Conservation (phyloP, 92 coral and sea anemone genomes). For the Isaurus tuberculatus region DNA sequence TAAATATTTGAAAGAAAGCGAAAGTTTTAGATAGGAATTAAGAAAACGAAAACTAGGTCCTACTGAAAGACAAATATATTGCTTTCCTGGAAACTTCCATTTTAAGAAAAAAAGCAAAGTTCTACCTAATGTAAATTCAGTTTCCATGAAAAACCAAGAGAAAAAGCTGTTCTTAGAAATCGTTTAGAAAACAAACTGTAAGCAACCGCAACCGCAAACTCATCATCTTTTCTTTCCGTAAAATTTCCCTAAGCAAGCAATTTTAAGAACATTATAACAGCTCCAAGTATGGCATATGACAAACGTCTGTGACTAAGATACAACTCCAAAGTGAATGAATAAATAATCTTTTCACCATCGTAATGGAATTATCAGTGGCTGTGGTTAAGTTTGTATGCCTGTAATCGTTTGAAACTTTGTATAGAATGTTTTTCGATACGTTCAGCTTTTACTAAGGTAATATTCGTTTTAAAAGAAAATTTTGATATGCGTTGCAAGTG, state of each 20-base stretch:
- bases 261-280: neutral
- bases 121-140: neutral
- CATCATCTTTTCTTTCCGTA: neutral
- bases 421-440: no score
- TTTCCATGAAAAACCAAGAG: neutral
- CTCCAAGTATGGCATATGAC: no score
- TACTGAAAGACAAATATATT: neutral
- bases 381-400: no score
- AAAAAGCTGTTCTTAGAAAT: neutral
- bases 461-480: no score
- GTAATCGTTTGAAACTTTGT: no score
- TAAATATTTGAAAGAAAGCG: neutral
- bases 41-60: neutral
- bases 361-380: no score
- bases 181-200: neutral
- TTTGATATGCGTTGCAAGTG: neutral
- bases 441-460: no score
- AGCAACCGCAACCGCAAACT: neutral
- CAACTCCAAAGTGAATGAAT: no score
- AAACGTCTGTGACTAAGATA: no score
- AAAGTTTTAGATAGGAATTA: neutral
- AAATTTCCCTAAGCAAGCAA: neutral
- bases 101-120: neutral
- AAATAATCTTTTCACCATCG: no score
- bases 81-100: neutral